A percentile compares a stretch with the other conserved stretches of the same genome.
Evolutionary conservation across 2,113 vertebrate genomes (phyloP).

Genomic region (Clarias magur): DNA sequence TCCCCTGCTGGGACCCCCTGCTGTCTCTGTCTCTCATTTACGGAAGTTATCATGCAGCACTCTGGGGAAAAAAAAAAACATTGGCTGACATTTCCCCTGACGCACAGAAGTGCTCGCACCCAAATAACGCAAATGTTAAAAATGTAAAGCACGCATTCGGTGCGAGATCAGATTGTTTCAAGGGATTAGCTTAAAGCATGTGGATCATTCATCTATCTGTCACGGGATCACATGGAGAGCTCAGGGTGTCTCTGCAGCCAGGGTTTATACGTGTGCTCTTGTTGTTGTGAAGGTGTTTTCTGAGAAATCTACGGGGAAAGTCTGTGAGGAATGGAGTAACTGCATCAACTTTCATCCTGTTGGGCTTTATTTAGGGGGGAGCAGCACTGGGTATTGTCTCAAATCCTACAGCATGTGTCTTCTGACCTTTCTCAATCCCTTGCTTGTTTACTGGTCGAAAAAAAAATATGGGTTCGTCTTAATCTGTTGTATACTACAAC

Average conservation of each 20-base stretch:
- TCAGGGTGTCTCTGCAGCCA: neutral
- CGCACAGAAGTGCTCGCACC: neutral
- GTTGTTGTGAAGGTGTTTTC: neutral
- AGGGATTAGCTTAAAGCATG: neutral
- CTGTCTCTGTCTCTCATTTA: neutral
- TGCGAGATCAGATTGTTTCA: neutral
- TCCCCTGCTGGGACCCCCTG: neutral
- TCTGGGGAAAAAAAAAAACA: neutral
- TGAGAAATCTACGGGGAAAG: neutral
- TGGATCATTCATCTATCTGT: neutral
- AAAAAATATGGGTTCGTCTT: neutral
- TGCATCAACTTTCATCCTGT: neutral
- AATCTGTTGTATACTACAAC: too few relatives aligned
- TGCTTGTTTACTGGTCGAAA: neutral
- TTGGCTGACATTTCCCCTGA: constrained; percentile 2
- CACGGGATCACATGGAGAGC: neutral
- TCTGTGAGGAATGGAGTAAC: neutral
- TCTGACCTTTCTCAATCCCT: neutral
- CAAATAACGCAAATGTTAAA: neutral
- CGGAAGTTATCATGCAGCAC: neutral
- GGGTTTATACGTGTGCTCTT: neutral
- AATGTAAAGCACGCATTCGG: neutral
- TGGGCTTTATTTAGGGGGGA: neutral
- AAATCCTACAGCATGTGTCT: neutral
- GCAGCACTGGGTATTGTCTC: neutral